Base-by-base conservation (phyloP, 2,797 vertebrate genomes). In the Propithecus perrieri region DNA sequence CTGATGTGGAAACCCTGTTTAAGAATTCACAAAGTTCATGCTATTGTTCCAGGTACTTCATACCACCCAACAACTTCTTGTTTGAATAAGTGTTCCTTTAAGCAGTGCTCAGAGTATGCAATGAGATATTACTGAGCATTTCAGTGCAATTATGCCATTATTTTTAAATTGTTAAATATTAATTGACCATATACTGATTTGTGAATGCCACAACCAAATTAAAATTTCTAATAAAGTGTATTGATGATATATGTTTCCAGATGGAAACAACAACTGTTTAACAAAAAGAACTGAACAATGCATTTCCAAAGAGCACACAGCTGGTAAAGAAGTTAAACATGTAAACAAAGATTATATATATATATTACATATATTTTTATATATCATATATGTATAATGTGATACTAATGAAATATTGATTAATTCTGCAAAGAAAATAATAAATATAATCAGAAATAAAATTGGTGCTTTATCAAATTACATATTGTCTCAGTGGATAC, bases 1-100 rank as follows among this genome's bases (percentile, higher is more conserved):
- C 30, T 71, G 13, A 75, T 83, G 67, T 92, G 30, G 59, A 91
- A 95, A 96, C 81, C 15, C 11, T 33, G 24, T 69, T 96, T 93
- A 96, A 95, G 78, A 94, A 96, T 85, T 86, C 30, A 55, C 59
- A 41, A 74, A 89, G 35, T 81, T 96, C 15, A 57, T 28, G 20
- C 41, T 48, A 4, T 53, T 94, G 24, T 83, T 96, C 35, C 46
- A 78, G 53, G 50, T 55, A 72, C 28, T 71, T 94, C 87, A 57
- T 67, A 86, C 3, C 30, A 95, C 30, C 28, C 61, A 53, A 43
- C 24, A 96, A 50, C 17, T 90, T 95, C 38, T 33, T 15, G 2
- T 38, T 11, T 94, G 5, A 87, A 33, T 81, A 96, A 71, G 24
- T 79, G 41, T 30, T 85, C 71, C 55, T 97, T 72, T 89, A 91